A percentile compares a stretch with the other conserved stretches of the same genome.
Evolutionary conservation across 2,888 invertebrate species (phyloP).

Genomic region (Fragum whitleyi): DNA sequence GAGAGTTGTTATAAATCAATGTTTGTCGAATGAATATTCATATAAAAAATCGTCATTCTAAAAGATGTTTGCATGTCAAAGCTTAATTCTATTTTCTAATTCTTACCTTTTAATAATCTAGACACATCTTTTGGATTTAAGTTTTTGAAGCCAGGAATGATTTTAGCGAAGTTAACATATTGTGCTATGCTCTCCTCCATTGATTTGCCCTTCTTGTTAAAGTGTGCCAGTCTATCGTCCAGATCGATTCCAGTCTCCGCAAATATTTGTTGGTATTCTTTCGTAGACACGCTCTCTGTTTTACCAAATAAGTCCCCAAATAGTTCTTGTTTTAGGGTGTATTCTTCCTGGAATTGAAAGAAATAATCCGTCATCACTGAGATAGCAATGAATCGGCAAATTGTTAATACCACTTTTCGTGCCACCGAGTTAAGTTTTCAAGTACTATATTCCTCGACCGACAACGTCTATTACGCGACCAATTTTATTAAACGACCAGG

Average conservation of each 20-base stretch:
- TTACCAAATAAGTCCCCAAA: conserved; percentile 63
- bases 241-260: conserved; percentile 70
- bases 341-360: conserved; percentile 53
- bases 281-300: conserved; percentile 49
- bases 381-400: no score
- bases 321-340: conserved; percentile 51
- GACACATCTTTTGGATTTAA: conserved; percentile 67
- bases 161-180: conserved; percentile 68
- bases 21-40: no score
- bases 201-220: conserved; percentile 59
- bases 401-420: no score
- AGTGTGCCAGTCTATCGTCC: conserved; percentile 62
- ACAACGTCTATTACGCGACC: no score
- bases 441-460: no score
- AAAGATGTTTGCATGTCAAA: no score
- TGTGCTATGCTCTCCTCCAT: conserved; percentile 68
- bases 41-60: no score
- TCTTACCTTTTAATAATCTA: conserved; percentile 69
- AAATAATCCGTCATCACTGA: no score
- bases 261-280: conserved; percentile 67
- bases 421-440: no score
- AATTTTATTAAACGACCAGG: no score
- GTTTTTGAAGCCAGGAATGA: conserved; percentile 69
- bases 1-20: no score
- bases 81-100: no score